Evolutionary conservation across 2,113 vertebrate species (phyloP).

Genomic region (Vireo altiloquus): DNA sequence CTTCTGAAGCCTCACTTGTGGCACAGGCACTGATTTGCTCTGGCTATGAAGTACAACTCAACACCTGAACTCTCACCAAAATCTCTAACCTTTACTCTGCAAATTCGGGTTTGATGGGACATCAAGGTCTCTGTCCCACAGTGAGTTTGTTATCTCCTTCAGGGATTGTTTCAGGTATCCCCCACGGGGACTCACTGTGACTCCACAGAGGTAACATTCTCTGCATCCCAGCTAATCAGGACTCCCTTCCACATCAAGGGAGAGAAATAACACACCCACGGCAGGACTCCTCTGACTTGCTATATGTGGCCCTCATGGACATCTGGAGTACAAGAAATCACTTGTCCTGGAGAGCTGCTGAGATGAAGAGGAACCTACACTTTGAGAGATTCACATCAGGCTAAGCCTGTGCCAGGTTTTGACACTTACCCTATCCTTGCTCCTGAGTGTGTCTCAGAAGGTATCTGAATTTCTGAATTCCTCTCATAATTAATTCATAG

Average conservation of each 20-base stretch:
- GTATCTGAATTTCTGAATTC: slow-evolving; percentile 34
- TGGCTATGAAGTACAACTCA: background rate
- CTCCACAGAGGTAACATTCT: background rate
- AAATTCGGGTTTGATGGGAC: background rate
- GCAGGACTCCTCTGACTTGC: background rate
- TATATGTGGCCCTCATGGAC: background rate
- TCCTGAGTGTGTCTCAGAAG: background rate
- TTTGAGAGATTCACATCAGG: background rate
- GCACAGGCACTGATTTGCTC: background rate
- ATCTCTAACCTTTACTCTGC: background rate
- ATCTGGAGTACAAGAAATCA: background rate
- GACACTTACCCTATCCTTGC: background rate
- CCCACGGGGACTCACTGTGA: background rate
- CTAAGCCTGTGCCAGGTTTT: background rate
- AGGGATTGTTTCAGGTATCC: background rate
- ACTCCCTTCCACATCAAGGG: background rate
- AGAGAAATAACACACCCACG: background rate
- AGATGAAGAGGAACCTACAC: background rate
- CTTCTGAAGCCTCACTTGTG: background rate
- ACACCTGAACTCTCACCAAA: background rate
- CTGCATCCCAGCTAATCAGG: background rate
- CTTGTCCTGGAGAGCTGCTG: background rate
- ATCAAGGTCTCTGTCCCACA: background rate
- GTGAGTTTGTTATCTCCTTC: background rate
- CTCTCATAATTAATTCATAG: slow-evolving; percentile 64